Evolutionary conservation across 2,797 vertebrate genomes (phyloP).

Genomic region (Otolemur crassicaudatus): DNA sequence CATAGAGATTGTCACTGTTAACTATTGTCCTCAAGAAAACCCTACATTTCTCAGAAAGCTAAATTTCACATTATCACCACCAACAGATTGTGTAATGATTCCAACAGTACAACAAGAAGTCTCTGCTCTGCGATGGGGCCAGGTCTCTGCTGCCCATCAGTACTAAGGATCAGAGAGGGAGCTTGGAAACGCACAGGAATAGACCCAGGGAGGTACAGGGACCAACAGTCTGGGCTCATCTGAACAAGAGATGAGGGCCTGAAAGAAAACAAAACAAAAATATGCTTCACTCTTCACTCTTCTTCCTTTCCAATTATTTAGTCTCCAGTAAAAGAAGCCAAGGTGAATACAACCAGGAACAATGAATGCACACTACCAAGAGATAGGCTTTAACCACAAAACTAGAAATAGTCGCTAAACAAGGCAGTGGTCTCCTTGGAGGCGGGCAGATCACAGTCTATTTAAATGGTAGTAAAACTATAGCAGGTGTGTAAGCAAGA

Average conservation of each 20-base stretch:
- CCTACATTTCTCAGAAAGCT: too few relatives aligned
- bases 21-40: background rate
- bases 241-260: accelerated
- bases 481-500: too few relatives aligned
- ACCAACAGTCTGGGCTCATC: background rate
- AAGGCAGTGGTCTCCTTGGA: background rate
- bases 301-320: background rate
- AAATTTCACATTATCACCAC: too few relatives aligned
- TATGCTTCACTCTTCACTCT: background rate
- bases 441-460: background rate
- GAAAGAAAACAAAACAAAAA: background rate
- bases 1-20: background rate
- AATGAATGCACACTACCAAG: background rate
- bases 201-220: background rate
- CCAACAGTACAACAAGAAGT: too few relatives aligned
- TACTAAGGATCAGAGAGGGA: background rate
- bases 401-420: background rate
- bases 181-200: background rate
- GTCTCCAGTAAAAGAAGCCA: background rate
- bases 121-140: background rate
- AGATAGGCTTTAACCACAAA: background rate
- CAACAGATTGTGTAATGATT: too few relatives aligned
- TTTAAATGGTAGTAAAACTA: background rate
- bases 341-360: background rate
- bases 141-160: background rate